Evolutionary conservation across 2,888 invertebrate genomes (phyloP).

Genomic region (Teleogryllus oceanicus): DNA sequence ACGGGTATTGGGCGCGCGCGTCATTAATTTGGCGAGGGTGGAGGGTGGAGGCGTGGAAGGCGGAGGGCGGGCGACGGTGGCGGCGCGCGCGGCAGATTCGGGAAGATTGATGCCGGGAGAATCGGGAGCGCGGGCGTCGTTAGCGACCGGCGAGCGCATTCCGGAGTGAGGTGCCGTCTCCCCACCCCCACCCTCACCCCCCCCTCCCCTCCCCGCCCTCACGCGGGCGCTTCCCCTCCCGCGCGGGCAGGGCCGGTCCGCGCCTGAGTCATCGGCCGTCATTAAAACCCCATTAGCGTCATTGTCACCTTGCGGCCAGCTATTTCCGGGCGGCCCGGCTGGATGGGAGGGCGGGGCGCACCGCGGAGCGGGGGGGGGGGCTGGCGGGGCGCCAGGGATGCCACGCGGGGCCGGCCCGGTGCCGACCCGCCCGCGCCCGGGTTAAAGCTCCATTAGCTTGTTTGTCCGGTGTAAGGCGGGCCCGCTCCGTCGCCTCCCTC

Average conservation of each 20-base stretch:
- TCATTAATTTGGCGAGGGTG: background rate
- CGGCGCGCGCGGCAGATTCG: background rate
- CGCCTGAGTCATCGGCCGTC: slow-evolving; percentile 42
- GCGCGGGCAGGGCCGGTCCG: no score
- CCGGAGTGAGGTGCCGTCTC: background rate
- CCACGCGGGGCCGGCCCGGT: no score
- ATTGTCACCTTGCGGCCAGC: slow-evolving; percentile 22
- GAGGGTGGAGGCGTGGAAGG: background rate
- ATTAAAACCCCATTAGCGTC: slow-evolving; percentile 47
- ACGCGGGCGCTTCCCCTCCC: slow-evolving; percentile 36
- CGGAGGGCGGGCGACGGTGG: background rate
- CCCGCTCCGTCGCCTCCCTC: no score
- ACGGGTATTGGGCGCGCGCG: background rate
- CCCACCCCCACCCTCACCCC: slow-evolving; percentile 41
- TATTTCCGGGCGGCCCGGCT: slow-evolving; percentile 18
- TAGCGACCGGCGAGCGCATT: background rate
- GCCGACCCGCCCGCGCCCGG: no score
- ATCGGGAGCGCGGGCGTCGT: background rate
- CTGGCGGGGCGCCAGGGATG: background rate
- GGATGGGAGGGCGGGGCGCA: background rate
- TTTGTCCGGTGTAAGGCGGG: no score
- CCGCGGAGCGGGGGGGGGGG: background rate
- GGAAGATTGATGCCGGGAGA: background rate
- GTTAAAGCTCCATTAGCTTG: no score
- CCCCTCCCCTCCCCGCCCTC: slow-evolving; percentile 42